These are phyloP conservation scores for Micrasema minimum DNA, from an alignment of 1,140 invertebrate species.

Conservation along the genomic window DNA sequence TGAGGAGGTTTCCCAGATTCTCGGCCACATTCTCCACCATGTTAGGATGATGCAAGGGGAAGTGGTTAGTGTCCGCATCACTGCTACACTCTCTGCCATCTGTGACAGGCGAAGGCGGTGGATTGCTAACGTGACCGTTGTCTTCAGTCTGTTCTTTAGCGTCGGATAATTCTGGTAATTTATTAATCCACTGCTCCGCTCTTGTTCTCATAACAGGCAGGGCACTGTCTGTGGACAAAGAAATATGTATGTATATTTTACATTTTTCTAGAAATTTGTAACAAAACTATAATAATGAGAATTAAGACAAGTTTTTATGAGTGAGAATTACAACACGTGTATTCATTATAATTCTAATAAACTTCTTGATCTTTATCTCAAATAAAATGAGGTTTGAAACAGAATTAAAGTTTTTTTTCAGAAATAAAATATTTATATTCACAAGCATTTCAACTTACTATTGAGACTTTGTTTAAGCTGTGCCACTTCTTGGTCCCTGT, in stretches of 20 bases:
- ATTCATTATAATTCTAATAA: too few relatives aligned
- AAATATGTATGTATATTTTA: too few relatives aligned
- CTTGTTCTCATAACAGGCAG: conserved; percentile 69
- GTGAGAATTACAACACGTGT: too few relatives aligned
- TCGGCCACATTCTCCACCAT: conserved; percentile 55
- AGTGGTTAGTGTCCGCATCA: conserved; percentile 67
- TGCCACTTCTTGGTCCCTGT: conserved; percentile 72
- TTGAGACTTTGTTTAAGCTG: conserved; percentile 72
- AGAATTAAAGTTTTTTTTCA: too few relatives aligned
- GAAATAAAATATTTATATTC: too few relatives aligned
- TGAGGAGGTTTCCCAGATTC: conserved; percentile 43
- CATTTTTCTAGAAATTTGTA: too few relatives aligned
- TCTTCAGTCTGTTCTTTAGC: conserved; percentile 62
- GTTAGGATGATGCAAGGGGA: conserved; percentile 50
- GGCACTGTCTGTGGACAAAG: conserved; percentile 64
- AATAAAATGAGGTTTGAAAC: too few relatives aligned
- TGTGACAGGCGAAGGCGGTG: conserved; percentile 81
- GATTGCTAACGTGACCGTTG: conserved; percentile 72
- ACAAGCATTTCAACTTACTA: conserved; percentile 65
- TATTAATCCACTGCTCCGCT: conserved; percentile 63
- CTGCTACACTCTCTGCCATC: conserved; percentile 77
- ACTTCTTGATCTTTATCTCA: too few relatives aligned
- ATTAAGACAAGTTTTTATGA: too few relatives aligned
- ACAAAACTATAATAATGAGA: too few relatives aligned
- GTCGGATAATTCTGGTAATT: too few relatives aligned